Evolutionary conservation across 1,140 invertebrate species (phyloP), one percentile per base, ranked within the genome.

Genomic region (Nasonia longicornis): DNA sequence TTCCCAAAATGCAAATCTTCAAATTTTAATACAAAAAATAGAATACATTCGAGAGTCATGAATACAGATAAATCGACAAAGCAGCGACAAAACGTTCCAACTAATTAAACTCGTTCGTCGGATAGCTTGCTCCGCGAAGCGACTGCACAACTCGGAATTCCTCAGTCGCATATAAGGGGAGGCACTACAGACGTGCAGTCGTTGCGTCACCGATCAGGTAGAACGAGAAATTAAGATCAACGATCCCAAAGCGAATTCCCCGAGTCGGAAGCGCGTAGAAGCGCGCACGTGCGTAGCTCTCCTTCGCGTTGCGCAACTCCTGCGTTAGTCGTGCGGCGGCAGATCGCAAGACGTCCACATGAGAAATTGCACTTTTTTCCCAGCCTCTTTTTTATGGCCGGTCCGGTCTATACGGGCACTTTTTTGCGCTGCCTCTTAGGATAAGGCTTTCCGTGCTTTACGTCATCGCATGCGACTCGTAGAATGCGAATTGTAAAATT

Each of bases 211-310:
- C 70, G 38, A 48, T 71, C 78, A 74, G 58, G 31, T 58, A 69
- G 73, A 77, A 42, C 16, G 26, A 79, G 72, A 70, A 73, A 83
- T 80, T 67, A 80, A 80, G 77, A 80, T 79, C 82, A 83, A 79
- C 38, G 38, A 42, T 42, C 38, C 38, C 38, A 42, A 26, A 42
- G 38, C 45, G 71, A 75, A 80, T 74, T 80, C 71, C 38, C 22
- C 22, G 12, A 16, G 38, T 45, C 58, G 63, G 72, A 64, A 73
- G 67, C 45, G 72, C 52, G 69, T 73, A 26, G 26, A 64, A 22
- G 11, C 26, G 16, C 29, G 14, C 22, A 52, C 22, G 14, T 29
- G 31, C 26, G 8, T 29, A 31, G 31, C 29, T 29, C 20, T 42
- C 2, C 0, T 6, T 42, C 11, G 10, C 42, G 71, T 73, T 48